Percentiles rank a stretch among this genome's conserved stretches.
These are phyloP conservation scores for Tenodera sinensis DNA, from an alignment of 2,888 invertebrate species.

Conservation along the genomic window DNA sequence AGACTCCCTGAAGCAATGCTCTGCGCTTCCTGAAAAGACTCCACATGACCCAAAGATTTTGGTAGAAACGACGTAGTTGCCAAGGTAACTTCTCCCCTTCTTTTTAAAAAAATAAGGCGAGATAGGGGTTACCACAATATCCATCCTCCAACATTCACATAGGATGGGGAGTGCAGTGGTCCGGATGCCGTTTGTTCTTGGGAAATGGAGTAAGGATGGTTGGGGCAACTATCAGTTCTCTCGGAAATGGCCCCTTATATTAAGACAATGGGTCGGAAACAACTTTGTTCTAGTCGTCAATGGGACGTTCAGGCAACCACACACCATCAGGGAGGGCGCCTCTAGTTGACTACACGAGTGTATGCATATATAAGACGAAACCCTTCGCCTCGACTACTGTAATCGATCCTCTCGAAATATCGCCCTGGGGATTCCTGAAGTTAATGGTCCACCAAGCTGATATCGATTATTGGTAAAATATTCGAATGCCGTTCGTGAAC, in stretches of 20 bases:
- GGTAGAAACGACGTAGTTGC: background rate
- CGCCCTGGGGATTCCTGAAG: background rate
- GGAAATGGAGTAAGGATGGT: background rate
- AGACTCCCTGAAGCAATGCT: background rate
- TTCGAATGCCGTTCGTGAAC: background rate
- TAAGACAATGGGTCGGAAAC: conserved; percentile 25
- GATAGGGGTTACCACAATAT: background rate
- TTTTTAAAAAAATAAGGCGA: background rate
- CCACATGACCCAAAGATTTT: background rate
- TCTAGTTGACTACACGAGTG: background rate
- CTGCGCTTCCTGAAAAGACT: background rate
- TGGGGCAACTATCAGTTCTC: background rate
- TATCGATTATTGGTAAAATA: background rate
- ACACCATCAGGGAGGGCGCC: background rate
- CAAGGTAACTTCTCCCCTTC: background rate
- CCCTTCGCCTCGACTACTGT: background rate
- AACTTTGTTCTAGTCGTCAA: conserved; percentile 8
- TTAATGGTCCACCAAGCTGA: background rate
- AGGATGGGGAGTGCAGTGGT: background rate
- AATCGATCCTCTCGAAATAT: background rate
- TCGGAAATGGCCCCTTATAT: conserved; percentile 21
- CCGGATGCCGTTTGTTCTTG: background rate
- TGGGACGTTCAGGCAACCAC: conserved; percentile 8
- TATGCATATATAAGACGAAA: background rate
- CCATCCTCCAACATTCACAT: background rate